Base-by-base conservation (phyloP, 2,113 vertebrate species). In the Trichechus manatus region DNA sequence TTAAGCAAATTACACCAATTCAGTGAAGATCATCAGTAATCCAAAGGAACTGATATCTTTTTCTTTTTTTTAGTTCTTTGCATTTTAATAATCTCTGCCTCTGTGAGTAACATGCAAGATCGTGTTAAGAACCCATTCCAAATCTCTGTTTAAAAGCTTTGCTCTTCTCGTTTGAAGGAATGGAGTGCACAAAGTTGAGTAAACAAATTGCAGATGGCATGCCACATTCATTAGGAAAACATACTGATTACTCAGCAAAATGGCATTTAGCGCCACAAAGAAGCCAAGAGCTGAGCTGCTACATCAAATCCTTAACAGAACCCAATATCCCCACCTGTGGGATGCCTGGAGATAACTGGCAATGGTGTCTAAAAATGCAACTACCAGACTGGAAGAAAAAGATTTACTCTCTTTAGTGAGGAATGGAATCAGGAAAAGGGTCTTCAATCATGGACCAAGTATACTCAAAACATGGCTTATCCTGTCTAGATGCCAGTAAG, bases 311-410 rank as follows among this genome's bases (percentile, higher is more conserved):
- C 95, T 96, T 97, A 0, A 0, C 96, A 87, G 97, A 97, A 97
- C 96, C 96, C 96, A 97, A 66, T 97, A 97, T 94, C 93, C 94
- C 96, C 95, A 98, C 97, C 98, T 97, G 97, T 97, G 97, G 97
- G 93, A 96, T 96, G 89, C 79, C 94, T 91, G 94, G 95, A 92
- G 63, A 94, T 97, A 98, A 96, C 95, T 87, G 39, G 72, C 91
- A 92, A 97, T 96, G 98, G 96, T 97, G 97, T 91, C 96, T 96
- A 94, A 97, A 98, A 98, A 98, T 94, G 97, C 96, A 97, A 97
- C 98, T 97, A 98, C 93, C 82, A 75, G 78, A 89, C 92, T 70
- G 6, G 14, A 70, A 94, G 93, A 91, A 97, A 84, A 97, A 96
- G 89, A 91, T 87, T 92, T 68, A 66, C 80, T 97, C 96, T 96